These are phyloP conservation scores for Cylas formicarius DNA, from an alignment of 1,140 invertebrate species.

Conservation along the genomic window DNA sequence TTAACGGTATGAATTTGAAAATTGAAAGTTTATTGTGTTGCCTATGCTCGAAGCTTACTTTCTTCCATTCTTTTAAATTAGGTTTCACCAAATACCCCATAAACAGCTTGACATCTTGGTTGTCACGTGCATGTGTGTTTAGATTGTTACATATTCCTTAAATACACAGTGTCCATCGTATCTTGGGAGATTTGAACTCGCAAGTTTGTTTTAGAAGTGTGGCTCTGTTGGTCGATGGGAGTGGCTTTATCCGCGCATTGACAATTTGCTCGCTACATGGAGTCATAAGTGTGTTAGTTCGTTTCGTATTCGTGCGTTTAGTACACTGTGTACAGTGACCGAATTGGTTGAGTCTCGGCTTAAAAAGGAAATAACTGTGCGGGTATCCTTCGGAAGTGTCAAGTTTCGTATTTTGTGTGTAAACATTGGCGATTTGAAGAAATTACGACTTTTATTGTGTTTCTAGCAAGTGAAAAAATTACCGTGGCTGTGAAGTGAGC, in stretches of 20 bases:
- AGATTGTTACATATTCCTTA: conserved; percentile 12
- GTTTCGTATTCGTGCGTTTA: conserved; percentile 14
- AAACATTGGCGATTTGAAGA: background rate
- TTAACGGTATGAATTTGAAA: no score
- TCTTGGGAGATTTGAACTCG: conserved; percentile 9
- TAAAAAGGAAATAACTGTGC: conserved; percentile 5
- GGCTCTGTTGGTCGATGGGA: no score
- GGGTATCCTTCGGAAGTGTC: conserved; percentile 14
- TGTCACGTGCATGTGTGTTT: conserved; percentile 20
- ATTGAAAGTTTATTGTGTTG: no score
- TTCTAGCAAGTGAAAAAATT: no score
- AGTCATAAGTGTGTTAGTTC: conserved; percentile 16
- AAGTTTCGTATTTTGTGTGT: conserved; percentile 3
- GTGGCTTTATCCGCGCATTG: conserved; percentile 22
- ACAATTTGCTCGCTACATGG: conserved; percentile 15
- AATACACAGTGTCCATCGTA: conserved; percentile 13
- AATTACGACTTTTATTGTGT: background rate
- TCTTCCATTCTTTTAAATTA: background rate
- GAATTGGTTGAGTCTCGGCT: conserved; percentile 16
- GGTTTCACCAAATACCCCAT: no score
- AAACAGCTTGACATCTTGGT: background rate
- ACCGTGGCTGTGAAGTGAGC: background rate
- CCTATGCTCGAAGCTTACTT: background rate
- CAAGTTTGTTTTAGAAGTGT: no score
- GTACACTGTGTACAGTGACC: conserved; percentile 13